A percentile compares a stretch with the other conserved stretches of the same genome.
Evolutionary conservation across 2,113 vertebrate species (phyloP).

Genomic region (Psilopsiagon aymara): DNA sequence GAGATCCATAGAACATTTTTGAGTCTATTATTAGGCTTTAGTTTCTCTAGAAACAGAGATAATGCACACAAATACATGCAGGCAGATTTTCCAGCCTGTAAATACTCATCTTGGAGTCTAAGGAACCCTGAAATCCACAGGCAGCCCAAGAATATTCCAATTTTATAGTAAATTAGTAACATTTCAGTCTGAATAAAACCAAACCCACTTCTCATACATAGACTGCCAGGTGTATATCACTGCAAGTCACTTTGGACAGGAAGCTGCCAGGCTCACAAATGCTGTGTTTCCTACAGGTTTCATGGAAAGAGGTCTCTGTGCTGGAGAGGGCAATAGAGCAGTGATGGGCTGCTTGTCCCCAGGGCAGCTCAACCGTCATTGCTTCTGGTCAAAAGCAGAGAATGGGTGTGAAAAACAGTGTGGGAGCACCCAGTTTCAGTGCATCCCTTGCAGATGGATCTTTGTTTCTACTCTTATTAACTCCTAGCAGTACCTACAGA

Average conservation of each 20-base stretch:
- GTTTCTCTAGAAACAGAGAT: background rate
- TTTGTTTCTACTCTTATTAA: background rate
- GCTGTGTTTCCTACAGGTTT: background rate
- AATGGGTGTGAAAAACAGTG: background rate
- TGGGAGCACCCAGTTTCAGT: fast-evolving
- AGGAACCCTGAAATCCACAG: background rate
- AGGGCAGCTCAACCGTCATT: background rate
- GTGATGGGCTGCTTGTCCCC: background rate
- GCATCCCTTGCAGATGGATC: background rate
- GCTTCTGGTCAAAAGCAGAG: background rate
- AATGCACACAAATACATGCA: background rate
- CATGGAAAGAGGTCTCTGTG: background rate
- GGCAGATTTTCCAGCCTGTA: background rate
- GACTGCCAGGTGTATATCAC: background rate
- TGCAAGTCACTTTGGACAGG: background rate
- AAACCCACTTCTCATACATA: fast-evolving
- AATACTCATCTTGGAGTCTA: background rate
- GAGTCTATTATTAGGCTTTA: background rate
- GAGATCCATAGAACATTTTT: background rate
- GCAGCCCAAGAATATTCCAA: background rate
- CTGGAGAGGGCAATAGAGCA: fast-evolving
- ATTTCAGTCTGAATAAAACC: background rate
- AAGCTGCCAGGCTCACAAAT: background rate
- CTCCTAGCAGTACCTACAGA: background rate
- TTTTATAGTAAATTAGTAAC: background rate